These are phyloP conservation scores for Eunapius fragilis DNA, from an alignment of 37 sponge, comb jelly and placozoan species.

Conservation along the genomic window DNA sequence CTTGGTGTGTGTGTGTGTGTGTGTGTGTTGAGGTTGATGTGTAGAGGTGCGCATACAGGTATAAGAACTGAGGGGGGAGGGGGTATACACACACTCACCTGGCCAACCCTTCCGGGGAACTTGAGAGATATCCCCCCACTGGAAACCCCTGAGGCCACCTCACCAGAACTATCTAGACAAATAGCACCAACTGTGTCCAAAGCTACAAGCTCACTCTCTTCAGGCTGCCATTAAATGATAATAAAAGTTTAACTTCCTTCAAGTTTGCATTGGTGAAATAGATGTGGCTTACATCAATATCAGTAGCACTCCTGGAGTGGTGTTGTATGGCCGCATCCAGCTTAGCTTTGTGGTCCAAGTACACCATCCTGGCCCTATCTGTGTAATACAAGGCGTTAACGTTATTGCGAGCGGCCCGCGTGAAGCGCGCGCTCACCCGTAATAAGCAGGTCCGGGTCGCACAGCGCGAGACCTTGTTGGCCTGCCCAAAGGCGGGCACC, in stretches of 20 bases:
- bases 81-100: conserved; percentile 2
- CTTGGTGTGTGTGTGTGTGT: conserved; percentile 7
- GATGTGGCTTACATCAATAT: background rate
- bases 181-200: conserved; percentile 84
- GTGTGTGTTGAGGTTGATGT: background rate
- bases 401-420: background rate
- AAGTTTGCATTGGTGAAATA: background rate
- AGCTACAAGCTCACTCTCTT: background rate
- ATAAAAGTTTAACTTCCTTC: no score
- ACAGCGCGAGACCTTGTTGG: conserved; percentile 45
- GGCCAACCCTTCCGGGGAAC: conserved; percentile 81
- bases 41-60: background rate
- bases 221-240: background rate
- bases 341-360: conserved; percentile 66
- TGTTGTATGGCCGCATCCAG: conserved; percentile 33
- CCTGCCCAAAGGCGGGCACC: conserved; percentile 63
- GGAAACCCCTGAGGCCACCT: conserved; percentile 60
- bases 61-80: background rate
- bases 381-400: background rate
- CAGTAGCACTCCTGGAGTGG: background rate
- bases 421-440: conserved; percentile 32
- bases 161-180: conserved; percentile 52
- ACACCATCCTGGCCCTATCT: conserved; percentile 59
- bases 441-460: conserved; percentile 65
- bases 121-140: conserved; percentile 88